Evolutionary conservation across 1,140 invertebrate genomes (phyloP), one percentile per base, ranked within the genome.

Genomic region (Caenorhabditis inopinata): DNA sequence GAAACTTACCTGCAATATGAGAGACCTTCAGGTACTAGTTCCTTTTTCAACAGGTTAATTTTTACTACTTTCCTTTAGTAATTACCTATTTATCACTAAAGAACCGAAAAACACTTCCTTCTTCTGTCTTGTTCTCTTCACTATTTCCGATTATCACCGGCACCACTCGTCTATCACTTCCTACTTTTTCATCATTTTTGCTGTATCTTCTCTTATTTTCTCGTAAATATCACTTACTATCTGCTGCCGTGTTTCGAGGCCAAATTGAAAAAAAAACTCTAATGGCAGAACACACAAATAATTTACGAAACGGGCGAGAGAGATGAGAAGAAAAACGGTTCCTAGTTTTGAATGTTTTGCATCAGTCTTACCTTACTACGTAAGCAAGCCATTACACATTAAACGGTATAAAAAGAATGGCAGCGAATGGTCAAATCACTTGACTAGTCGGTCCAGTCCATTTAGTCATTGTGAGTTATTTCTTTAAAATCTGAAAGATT

Each of bases 161-260:
- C 58, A 18, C 32, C 38, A 38, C 58, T 68, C 58, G 38, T 68
- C 58, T 42, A 68, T 68, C 58, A 29, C 58, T 68, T 68, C 58
- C 38, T 58, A 58, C 53, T 68, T 68, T 68, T 68, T 68, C 38
- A 68, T 68, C 58, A 68, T 32, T 68, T 68, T 68, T 68, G 48
- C 48, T 42, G 48, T 51, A n/a, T 38, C 32, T 18, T 38, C 58
- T 21, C 21, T 38, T 27, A 12, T 18, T 11, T 42, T 42, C 29
- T 42, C 58, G 38, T 68, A 68, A 68, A 68, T 68, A 68, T 68
- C 58, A 68, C n/a, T 68, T 68, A 42, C 58, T 42, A 25, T 58
- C 12, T 42, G 29, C n/a, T 68, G 29, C 32, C 32, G 58, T 38
- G 38, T 68, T 68, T 68, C 58, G 58, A 68, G 58, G 58, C 38